Evolutionary conservation across 1,140 invertebrate genomes (phyloP).

Genomic region (Nasonia longicornis): DNA sequence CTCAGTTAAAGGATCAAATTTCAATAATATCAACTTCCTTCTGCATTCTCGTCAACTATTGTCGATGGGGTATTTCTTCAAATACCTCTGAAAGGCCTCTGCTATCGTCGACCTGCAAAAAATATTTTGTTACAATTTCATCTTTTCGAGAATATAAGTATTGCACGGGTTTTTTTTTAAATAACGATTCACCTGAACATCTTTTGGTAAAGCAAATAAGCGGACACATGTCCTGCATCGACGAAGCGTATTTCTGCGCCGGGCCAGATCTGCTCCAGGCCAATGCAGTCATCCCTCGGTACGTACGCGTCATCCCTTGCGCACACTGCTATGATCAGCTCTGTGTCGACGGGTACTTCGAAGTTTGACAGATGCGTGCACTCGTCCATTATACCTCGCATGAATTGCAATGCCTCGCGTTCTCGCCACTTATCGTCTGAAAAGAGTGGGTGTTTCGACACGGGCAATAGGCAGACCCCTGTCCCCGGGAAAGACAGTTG

Average conservation of each 20-base stretch:
- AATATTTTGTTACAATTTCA: conserved; percentile 27
- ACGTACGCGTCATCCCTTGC: conserved; percentile 94
- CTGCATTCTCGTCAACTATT: conserved; percentile 55
- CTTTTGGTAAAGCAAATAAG: conserved; percentile 88
- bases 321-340: conserved; percentile 87
- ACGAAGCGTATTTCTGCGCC: conserved; percentile 89
- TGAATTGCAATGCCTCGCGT: conserved; percentile 89
- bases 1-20: conserved; percentile 3
- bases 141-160: too few relatives aligned
- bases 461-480: conserved; percentile 63
- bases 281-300: conserved; percentile 83
- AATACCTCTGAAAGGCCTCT: conserved; percentile 69
- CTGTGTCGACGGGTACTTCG: conserved; percentile 85
- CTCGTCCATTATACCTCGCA: conserved; percentile 98
- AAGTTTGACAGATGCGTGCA: conserved; percentile 97
- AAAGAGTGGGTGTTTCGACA: conserved; percentile 58
- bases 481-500: conserved; percentile 23
- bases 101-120: conserved; percentile 66
- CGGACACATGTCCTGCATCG: conserved; percentile 90
- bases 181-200: conserved; percentile 79
- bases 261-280: conserved; percentile 91
- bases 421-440: conserved; percentile 67
- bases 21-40: neutral
- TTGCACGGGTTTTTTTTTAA: neutral
- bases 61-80: conserved; percentile 68